phyloP scores from a whole-genome alignment of 1,140 invertebrate genomes.

The Scaptomyza pallida region DNA sequence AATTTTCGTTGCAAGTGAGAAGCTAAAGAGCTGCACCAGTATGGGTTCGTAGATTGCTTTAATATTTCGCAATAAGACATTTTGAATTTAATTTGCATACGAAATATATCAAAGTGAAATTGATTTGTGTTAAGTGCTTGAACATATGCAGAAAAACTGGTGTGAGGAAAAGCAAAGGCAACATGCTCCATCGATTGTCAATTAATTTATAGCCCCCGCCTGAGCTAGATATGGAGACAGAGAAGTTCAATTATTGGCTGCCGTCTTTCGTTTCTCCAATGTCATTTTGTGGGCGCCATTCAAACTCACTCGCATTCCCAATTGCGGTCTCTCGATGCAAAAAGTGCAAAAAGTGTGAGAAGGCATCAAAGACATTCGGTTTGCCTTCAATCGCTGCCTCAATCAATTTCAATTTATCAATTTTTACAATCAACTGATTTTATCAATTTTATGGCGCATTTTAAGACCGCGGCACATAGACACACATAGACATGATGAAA shows the following conservation, averaged over 20 bases:
- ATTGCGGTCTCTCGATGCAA: conserved; percentile 42
- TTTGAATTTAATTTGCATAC: no score
- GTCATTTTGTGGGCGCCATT: conserved; percentile 55
- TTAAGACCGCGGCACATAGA: conserved; percentile 69
- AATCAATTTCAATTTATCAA: conserved; percentile 83
- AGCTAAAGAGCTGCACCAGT: background rate
- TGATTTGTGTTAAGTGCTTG: background rate
- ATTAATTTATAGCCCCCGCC: conserved; percentile 49
- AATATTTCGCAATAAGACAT: no score
- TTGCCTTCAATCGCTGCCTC: conserved; percentile 59
- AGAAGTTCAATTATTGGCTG: conserved; percentile 40
- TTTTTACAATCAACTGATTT: conserved; percentile 83
- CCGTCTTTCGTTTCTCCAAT: conserved; percentile 31
- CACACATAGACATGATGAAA: conserved; percentile 31
- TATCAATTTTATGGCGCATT: conserved; percentile 82
- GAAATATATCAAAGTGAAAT: background rate
- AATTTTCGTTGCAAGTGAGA: background rate
- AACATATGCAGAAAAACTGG: conserved; percentile 1
- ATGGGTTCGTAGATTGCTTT: no score
- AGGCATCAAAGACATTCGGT: conserved; percentile 56
- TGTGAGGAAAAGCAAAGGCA: no score
- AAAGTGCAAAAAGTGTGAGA: conserved; percentile 47
- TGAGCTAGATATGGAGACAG: conserved; percentile 1
- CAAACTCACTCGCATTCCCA: conserved; percentile 52
- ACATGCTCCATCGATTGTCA: conserved; percentile 45